phyloP scores from a whole-genome alignment of 2,888 invertebrate species.

The Nephrotoma flavescens region DNA sequence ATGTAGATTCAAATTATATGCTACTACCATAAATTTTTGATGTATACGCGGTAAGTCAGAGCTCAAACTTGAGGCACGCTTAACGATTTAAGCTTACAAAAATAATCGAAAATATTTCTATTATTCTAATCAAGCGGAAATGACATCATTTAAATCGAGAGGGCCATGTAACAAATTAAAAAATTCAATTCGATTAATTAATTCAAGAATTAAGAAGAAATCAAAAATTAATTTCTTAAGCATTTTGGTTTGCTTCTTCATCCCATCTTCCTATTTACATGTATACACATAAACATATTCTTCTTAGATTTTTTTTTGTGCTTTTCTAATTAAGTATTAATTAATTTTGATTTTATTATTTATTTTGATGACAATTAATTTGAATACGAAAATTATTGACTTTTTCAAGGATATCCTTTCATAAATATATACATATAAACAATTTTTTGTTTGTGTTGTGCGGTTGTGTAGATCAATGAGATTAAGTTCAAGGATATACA shows the following conservation, averaged over 20 bases:
- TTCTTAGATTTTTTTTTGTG: neutral
- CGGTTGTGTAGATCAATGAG: neutral
- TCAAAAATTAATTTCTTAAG: neutral
- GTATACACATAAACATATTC: neutral
- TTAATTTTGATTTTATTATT: neutral
- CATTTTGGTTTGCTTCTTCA: neutral
- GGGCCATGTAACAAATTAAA: neutral
- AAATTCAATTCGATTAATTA: neutral
- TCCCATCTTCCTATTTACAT: neutral
- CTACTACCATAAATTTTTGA: no score
- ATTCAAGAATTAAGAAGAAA: neutral
- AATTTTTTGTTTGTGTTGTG: neutral
- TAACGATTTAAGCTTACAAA: no score
- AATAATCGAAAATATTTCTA: no score
- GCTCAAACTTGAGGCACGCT: no score
- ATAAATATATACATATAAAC: neutral
- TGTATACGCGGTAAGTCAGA: no score
- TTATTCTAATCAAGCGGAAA: neutral
- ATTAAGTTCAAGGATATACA: neutral
- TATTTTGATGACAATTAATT: neutral
- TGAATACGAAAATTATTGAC: neutral
- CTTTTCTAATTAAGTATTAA: neutral
- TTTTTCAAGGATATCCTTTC: neutral
- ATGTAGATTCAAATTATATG: no score
- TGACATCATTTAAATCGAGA: neutral